These are phyloP conservation scores for Urocynchramus pylzowi DNA, from an alignment of 2,113 vertebrate species.

Conservation along the genomic window DNA sequence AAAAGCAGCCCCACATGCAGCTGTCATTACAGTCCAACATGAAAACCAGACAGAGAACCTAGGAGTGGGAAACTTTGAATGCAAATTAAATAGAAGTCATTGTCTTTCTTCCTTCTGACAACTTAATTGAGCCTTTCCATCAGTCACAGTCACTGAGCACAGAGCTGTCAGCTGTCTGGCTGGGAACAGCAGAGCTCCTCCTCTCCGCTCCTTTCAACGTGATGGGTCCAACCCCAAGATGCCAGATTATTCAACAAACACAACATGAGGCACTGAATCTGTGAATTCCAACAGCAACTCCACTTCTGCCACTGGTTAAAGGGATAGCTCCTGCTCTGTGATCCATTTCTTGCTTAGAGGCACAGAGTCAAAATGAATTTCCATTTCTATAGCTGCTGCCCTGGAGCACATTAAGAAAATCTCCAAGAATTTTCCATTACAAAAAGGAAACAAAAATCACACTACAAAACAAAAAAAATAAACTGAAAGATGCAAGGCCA, in stretches of 20 bases:
- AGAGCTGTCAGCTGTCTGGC: not conserved
- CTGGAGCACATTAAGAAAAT: not conserved
- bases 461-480: not conserved
- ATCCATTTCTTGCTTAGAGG: not conserved
- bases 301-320: not conserved
- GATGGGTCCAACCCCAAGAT: not conserved
- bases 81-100: constrained; percentile 42
- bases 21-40: not conserved
- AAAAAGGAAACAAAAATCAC: not conserved
- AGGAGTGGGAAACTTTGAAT: not conserved
- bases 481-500: not conserved
- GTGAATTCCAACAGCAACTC: not conserved
- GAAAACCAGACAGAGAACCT: not conserved
- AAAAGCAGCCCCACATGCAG: not conserved
- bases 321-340: not conserved
- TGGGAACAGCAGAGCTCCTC: not conserved
- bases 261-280: not conserved
- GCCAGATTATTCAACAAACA: not conserved
- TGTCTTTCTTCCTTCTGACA: constrained; percentile 63
- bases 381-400: not conserved
- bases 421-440: not conserved
- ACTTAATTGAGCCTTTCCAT: constrained; percentile 68
- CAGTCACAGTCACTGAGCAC: constrained; percentile 57
- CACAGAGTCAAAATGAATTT: not conserved
- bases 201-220: not conserved